Percentiles rank a stretch among this genome's conserved stretches.
These are phyloP conservation scores for Papilio dardanus DNA, from an alignment of 1,140 invertebrate genomes.

Conservation along the genomic window DNA sequence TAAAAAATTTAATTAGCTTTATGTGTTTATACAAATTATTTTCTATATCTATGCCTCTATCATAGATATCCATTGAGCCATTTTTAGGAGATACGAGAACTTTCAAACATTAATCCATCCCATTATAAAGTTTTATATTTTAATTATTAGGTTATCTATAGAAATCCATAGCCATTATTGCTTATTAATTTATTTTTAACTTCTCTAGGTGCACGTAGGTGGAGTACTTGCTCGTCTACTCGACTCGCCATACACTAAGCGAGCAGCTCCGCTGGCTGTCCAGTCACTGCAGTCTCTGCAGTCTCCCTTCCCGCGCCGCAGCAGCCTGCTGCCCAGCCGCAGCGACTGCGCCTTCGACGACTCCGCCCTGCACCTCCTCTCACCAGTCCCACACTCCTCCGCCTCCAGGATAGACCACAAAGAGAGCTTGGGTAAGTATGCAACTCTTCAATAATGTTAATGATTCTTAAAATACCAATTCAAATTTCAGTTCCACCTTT, in stretches of 20 bases:
- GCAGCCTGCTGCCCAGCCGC: slow-evolving; percentile 85
- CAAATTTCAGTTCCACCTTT: too few species aligned
- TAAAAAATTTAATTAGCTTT: too few species aligned
- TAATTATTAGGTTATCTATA: too few species aligned
- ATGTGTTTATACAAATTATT: too few species aligned
- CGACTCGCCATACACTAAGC: slow-evolving; percentile 84
- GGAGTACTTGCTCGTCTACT: slow-evolving; percentile 85
- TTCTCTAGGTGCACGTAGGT: slow-evolving; percentile 87
- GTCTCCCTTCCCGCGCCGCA: slow-evolving; percentile 85
- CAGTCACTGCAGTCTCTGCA: slow-evolving; percentile 74
- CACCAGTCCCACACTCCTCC: slow-evolving; percentile 80
- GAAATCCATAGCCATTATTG: too few species aligned
- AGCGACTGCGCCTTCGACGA: slow-evolving; percentile 82
- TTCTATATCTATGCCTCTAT: too few species aligned
- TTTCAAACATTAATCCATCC: too few species aligned
- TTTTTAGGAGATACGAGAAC: too few species aligned
- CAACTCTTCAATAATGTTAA: background rate
- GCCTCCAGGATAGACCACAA: slow-evolving; percentile 54
- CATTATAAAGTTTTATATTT: too few species aligned
- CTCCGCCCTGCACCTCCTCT: slow-evolving; percentile 80
- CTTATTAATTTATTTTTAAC: too few species aligned
- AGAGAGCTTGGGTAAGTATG: slow-evolving; percentile 56
- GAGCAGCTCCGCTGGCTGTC: slow-evolving; percentile 79
- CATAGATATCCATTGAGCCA: too few species aligned
- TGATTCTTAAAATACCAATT: too few species aligned